Evolutionary conservation across 2,113 vertebrate species (phyloP).

Genomic region (Heterochromis multidens): DNA sequence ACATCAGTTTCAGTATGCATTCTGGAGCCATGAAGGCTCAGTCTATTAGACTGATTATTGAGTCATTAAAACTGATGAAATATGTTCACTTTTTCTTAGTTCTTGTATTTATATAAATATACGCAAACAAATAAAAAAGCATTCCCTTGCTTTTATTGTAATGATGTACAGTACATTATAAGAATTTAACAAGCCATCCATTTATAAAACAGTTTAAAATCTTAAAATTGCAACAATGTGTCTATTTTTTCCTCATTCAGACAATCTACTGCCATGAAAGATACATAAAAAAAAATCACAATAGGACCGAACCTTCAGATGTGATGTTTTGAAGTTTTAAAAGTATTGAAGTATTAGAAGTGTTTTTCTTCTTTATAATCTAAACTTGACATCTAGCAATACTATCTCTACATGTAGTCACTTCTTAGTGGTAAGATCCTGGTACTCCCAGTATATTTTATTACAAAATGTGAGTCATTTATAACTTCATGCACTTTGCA

Average conservation of each 20-base stretch:
- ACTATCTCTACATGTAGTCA: not conserved
- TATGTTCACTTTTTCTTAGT: too few relatives aligned
- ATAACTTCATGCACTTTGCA: not conserved
- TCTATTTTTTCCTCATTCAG: not conserved
- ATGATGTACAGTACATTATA: too few relatives aligned
- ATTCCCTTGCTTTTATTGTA: too few relatives aligned
- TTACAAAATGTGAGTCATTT: not conserved
- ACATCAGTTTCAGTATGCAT: too few relatives aligned
- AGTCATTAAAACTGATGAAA: too few relatives aligned
- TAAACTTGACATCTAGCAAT: not conserved
- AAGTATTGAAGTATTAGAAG: not conserved
- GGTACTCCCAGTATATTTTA: not conserved
- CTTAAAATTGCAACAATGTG: not conserved
- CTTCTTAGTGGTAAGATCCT: not conserved
- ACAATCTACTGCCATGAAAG: not conserved
- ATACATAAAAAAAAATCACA: not conserved
- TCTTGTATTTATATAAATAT: too few relatives aligned
- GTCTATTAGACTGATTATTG: too few relatives aligned
- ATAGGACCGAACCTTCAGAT: not conserved
- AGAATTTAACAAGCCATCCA: too few relatives aligned
- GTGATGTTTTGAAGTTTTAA: not conserved
- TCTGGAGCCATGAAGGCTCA: too few relatives aligned
- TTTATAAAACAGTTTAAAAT: too few relatives aligned
- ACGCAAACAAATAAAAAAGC: too few relatives aligned
- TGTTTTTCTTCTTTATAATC: not conserved